phyloP scores from a whole-genome alignment of 2,888 invertebrate species.

The Brachyptera putata region DNA sequence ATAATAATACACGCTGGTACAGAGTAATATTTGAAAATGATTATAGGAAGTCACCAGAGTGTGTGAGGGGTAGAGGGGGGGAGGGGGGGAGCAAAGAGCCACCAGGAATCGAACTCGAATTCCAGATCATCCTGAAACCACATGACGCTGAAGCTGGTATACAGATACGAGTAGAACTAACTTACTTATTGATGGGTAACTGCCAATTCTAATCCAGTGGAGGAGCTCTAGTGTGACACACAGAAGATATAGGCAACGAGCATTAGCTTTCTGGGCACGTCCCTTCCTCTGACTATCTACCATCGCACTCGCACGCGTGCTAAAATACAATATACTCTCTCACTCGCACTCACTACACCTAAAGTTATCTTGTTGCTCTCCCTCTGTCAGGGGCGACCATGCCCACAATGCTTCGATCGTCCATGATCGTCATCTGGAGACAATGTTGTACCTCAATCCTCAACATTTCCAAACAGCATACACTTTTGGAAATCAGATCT shows the following conservation, averaged over 20 bases:
- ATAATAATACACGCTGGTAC: background rate
- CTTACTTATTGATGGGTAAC: conserved; percentile 29
- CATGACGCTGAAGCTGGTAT: too few species aligned
- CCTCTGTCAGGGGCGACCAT: too few species aligned
- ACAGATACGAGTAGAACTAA: too few species aligned
- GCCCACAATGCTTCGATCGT: too few species aligned
- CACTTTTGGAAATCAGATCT: too few species aligned
- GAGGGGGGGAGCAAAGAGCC: too few species aligned
- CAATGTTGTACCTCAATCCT: too few species aligned
- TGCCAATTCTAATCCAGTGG: conserved; percentile 29
- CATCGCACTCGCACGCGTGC: conserved; percentile 3
- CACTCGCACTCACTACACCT: conserved; percentile 9
- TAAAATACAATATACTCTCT: background rate
- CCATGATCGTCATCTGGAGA: too few species aligned
- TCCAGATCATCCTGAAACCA: too few species aligned
- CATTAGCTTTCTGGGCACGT: conserved; percentile 28
- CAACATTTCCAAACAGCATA: too few species aligned
- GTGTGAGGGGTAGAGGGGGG: too few species aligned
- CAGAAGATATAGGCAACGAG: conserved; percentile 22
- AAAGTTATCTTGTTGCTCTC: conserved; percentile 11
- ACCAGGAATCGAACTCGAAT: too few species aligned
- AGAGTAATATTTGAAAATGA: background rate
- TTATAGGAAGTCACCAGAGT: background rate
- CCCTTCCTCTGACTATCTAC: conserved; percentile 25
- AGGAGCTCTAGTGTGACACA: conserved; percentile 18